Evolutionary conservation across 1,140 invertebrate genomes (phyloP).

Genomic region (Eufriesea mexicana): DNA sequence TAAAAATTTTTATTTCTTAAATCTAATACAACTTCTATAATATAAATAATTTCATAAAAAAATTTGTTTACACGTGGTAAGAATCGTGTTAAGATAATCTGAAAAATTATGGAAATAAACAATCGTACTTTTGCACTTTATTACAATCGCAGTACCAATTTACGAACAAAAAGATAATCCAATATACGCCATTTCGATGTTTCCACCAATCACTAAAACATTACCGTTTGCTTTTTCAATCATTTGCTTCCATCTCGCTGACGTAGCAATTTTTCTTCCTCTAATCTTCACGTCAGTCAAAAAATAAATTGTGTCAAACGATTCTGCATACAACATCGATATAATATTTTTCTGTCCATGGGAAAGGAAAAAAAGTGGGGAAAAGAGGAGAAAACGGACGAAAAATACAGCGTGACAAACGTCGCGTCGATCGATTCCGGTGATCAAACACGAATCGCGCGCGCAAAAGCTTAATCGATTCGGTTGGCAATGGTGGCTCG

Average conservation of each 20-base stretch:
- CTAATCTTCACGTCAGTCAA: not conserved
- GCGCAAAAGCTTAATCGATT: slow-evolving; percentile 39
- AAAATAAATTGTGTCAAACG: slow-evolving; percentile 5
- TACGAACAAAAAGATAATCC: not conserved
- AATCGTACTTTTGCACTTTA: not conserved
- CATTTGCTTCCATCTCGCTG: not conserved
- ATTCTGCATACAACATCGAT: not conserved
- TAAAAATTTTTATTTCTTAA: no score
- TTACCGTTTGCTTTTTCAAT: not conserved
- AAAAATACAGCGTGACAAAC: not conserved
- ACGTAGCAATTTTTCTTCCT: not conserved
- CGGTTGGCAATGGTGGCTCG: not conserved
- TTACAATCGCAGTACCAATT: no score
- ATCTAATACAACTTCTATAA: no score
- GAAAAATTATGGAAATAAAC: no score
- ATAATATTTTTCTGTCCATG: not conserved
- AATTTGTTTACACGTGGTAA: no score
- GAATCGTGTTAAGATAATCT: no score
- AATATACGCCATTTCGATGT: not conserved
- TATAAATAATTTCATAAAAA: no score
- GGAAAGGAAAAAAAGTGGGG: not conserved
- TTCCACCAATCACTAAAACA: not conserved
- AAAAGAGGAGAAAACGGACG: not conserved
- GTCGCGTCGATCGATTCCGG: slow-evolving; percentile 1
- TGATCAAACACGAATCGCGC: slow-evolving; percentile 7